Evolutionary conservation across 2,113 vertebrate species (phyloP).

Genomic region (Syngnathoides biaculeatus): DNA sequence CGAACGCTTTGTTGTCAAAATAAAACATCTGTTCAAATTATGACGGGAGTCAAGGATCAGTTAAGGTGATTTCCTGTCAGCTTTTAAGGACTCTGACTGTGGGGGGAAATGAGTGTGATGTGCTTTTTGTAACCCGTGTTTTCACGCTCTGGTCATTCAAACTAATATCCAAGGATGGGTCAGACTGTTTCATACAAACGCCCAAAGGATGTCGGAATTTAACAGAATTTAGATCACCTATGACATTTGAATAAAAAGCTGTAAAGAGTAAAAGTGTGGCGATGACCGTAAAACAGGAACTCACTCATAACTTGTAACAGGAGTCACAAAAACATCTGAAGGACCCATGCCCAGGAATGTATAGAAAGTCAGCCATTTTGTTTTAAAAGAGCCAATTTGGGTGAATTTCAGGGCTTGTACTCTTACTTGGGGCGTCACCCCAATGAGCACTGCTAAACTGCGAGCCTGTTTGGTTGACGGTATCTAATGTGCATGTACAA

Average conservation of each 20-base stretch:
- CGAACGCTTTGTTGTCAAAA: conserved; percentile 49
- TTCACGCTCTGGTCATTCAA: not conserved
- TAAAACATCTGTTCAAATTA: conserved; percentile 54
- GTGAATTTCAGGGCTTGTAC: not conserved
- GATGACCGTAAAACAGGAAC: too few species aligned
- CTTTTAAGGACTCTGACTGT: not conserved
- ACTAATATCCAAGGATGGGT: not conserved
- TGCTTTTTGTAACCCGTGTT: not conserved
- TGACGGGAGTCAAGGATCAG: not conserved
- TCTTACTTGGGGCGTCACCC: too few species aligned
- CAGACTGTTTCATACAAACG: not conserved
- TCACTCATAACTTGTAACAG: too few species aligned
- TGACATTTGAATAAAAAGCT: not conserved
- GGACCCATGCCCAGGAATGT: not conserved
- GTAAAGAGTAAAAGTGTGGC: not conserved
- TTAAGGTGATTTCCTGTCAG: conserved; percentile 9
- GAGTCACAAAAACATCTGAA: too few species aligned
- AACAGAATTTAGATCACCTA: not conserved
- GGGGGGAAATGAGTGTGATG: not conserved
- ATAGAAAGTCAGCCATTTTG: not conserved
- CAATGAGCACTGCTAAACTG: not conserved
- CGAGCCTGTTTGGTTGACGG: too few species aligned
- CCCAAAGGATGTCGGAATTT: not conserved
- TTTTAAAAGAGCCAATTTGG: not conserved
- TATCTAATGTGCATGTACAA: too few species aligned